Conservation (phyloP, 2,888 invertebrate genomes). For the Tineola bisselliella region DNA sequence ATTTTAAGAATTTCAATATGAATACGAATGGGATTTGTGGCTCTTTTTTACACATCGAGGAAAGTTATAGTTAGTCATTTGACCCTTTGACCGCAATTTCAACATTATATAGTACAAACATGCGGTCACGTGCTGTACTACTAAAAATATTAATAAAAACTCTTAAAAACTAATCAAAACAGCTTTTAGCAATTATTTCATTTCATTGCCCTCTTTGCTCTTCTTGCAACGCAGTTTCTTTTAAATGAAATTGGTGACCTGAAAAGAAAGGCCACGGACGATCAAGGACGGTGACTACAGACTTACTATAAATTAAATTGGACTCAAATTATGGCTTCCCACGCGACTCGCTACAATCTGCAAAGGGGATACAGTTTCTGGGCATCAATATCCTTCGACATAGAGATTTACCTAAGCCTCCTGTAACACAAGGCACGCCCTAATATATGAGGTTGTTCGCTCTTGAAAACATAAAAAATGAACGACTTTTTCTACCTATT, state of each 20-base stretch:
- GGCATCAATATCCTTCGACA: slow-evolving; percentile 28
- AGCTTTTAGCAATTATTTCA: too few relatives aligned
- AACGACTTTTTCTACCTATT: too few relatives aligned
- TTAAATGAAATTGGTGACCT: background rate
- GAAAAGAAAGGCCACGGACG: background rate
- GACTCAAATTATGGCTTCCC: slow-evolving; percentile 24
- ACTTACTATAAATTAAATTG: slow-evolving; percentile 22
- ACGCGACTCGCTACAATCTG: slow-evolving; percentile 19
- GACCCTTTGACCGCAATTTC: too few relatives aligned
- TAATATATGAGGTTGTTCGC: slow-evolving; percentile 1
- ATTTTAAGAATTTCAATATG: background rate
- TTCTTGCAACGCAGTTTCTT: background rate
- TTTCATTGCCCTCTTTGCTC: too few relatives aligned
- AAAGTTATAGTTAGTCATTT: too few relatives aligned
- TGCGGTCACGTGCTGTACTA: too few relatives aligned
- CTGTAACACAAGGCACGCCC: background rate
- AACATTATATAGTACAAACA: too few relatives aligned
- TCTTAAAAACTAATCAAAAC: too few relatives aligned
- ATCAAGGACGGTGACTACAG: background rate
- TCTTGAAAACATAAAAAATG: background rate
- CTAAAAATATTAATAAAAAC: too few relatives aligned
- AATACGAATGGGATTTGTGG: background rate
- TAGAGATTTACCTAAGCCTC: slow-evolving; percentile 20
- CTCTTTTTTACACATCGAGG: background rate
- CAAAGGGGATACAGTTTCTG: slow-evolving; percentile 22